These are phyloP conservation scores for Colossoma macropomum DNA, from an alignment of 2,113 vertebrate genomes.

Conservation along the genomic window DNA sequence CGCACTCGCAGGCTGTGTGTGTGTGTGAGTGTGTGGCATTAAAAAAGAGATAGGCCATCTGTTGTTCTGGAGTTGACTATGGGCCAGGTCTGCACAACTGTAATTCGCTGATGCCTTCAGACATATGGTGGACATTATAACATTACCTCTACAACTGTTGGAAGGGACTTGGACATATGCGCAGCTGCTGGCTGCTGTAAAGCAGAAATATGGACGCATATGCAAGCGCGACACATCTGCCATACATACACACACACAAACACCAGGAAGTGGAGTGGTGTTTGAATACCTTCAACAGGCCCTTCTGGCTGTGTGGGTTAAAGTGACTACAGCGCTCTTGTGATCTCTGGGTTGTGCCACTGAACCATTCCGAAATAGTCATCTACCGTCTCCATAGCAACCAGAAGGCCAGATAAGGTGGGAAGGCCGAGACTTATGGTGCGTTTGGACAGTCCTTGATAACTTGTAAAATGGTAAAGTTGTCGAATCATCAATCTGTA, in stretches of 20 bases:
- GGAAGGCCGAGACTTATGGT: neutral
- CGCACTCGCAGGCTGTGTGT: conserved; percentile 30
- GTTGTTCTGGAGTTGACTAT: conserved; percentile 49
- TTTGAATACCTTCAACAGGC: conserved; percentile 1
- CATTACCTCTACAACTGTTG: conserved; percentile 49
- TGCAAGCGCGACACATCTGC: conserved; percentile 18
- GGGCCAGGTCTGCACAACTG: conserved; percentile 46
- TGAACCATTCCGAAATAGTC: neutral
- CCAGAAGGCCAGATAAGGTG: conserved; percentile 2
- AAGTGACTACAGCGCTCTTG: neutral
- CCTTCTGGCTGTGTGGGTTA: neutral
- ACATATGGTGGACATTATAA: conserved; percentile 60
- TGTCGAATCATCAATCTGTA: too few species aligned
- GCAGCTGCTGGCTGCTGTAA: conserved; percentile 22
- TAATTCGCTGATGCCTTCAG: conserved; percentile 59
- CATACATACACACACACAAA: conserved; percentile 22
- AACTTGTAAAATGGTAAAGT: too few species aligned
- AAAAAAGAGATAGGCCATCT: conserved; percentile 60
- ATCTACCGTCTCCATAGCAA: conserved; percentile 16
- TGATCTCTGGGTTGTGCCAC: conserved; percentile 9
- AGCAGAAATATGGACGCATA: conserved; percentile 20
- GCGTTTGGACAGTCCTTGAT: too few species aligned
- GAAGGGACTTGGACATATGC: conserved; percentile 26
- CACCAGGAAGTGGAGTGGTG: neutral
- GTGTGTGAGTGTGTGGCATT: conserved; percentile 35